phyloP scores from a whole-genome alignment of 2,888 invertebrate species.

The Muscina levida region DNA sequence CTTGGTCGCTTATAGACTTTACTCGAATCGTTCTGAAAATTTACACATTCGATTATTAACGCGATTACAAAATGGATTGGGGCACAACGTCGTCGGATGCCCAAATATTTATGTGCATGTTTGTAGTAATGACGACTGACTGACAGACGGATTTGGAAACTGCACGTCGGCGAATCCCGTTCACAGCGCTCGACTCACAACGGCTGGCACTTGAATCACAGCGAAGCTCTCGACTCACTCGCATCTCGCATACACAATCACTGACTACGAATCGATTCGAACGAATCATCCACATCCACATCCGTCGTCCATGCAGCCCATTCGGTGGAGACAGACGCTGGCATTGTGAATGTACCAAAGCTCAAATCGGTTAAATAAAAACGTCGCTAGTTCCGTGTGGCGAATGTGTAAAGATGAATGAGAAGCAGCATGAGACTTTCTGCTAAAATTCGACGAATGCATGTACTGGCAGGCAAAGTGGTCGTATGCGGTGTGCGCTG shows the following conservation, averaged over 20 bases:
- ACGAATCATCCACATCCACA: too few species aligned
- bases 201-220: conserved; percentile 3
- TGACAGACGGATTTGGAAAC: background rate
- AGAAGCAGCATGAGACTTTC: conserved; percentile 56
- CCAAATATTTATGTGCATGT: background rate
- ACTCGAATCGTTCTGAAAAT: conserved; percentile 5
- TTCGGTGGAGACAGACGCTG: conserved; percentile 3
- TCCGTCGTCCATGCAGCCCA: too few species aligned
- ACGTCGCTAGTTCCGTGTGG: conserved; percentile 23
- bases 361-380: conserved; percentile 22
- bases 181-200: conserved; percentile 1
- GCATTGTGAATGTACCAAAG: conserved; percentile 41
- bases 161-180: background rate
- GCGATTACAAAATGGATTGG: background rate
- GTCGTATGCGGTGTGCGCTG: background rate
- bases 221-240: conserved; percentile 12
- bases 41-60: conserved; percentile 1
- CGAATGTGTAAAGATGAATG: conserved; percentile 58
- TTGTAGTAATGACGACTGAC: conserved; percentile 31
- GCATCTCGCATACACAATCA: conserved; percentile 16
- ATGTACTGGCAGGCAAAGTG: conserved; percentile 31
- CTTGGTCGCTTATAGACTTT: background rate
- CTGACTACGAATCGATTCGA: conserved; percentile 12
- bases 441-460: conserved; percentile 50
- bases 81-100: conserved; percentile 10